Evolutionary conservation across 2,888 invertebrate genomes (phyloP), one percentile per base, ranked within the genome.

Genomic region (Steinernema scapterisci): DNA sequence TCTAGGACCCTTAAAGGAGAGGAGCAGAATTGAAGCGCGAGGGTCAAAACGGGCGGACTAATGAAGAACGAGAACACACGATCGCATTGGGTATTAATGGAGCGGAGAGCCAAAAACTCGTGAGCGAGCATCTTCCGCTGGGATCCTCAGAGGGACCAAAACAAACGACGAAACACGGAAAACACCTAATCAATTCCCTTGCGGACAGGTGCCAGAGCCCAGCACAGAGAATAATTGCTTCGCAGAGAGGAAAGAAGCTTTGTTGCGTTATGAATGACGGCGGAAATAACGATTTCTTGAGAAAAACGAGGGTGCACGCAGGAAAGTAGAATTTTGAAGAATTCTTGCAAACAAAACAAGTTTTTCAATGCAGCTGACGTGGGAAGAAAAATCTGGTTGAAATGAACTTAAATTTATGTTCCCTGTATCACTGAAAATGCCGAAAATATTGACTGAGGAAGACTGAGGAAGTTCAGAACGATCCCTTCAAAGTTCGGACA

Each of bases 11-110:
- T 16, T 11, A 44, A 16, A n/a, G 48, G 19, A 48, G 48, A 48
- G 5, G 48, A 48, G 48, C n/a, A 48, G 48, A 48, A 13, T 48
- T 48, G 19, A 48, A 5, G 6, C 54, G 23, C 63, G 27, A 11
- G 21, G 21, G 23, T 3, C 21, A 38, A 38, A 38, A 23, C 23
- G 23, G 21, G 52, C 21, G 23, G 23, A 21, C 21, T 52, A 19
- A 23, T 21, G 52, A 11, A 3, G 23, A n/a, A 19, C 2, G 21
- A 16, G 31, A n/a, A 63, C 31, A 27, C 63, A 31, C 63, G 63
- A 63, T 31, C 63, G 63, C 31, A 63, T 63, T 31, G 11, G 63
- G 27, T 63, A 63, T 63, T 63, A 63, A 63, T 63, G 19, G 27
- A 25, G 54, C 11, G 54, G 5, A 11, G 54, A 48, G 48, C 5